Percentiles rank a stretch among this genome's conserved stretches.
phyloP scores from a whole-genome alignment of 2,797 vertebrate species.

The Artibeus jamaicensis region DNA sequence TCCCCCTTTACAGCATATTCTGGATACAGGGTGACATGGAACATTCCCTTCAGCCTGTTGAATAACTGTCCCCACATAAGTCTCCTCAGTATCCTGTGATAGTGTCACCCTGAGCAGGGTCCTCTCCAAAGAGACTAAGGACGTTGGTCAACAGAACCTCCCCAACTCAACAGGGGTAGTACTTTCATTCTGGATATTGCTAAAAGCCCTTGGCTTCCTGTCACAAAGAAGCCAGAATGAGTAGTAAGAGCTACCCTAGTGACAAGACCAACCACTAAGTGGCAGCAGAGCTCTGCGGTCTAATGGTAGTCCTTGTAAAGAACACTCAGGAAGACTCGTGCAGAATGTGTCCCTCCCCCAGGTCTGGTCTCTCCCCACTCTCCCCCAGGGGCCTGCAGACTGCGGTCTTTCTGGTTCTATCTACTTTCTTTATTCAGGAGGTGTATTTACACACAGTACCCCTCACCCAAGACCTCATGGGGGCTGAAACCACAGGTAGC shows the following conservation, averaged over 20 bases:
- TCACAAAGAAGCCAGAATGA: neutral
- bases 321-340: too few species aligned
- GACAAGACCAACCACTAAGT: neutral
- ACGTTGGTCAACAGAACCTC: neutral
- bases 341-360: neutral
- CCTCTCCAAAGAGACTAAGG: neutral
- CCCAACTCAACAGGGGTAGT: neutral
- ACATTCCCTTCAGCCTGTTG: neutral
- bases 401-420: too few species aligned
- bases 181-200: neutral
- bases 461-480: neutral
- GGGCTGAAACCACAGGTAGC: neutral
- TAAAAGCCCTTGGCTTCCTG: neutral
- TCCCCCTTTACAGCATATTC: neutral
- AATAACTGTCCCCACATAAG: too few species aligned
- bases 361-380: neutral
- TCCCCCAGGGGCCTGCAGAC: neutral
- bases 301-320: neutral
- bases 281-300: constrained; percentile 11
- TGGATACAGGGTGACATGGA: too few species aligned
- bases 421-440: too few species aligned
- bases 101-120: too few species aligned
- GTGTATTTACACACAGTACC: neutral
- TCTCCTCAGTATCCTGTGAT: too few species aligned
- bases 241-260: neutral